phyloP scores from a whole-genome alignment of 2,113 vertebrate species.

The Aphyosemion australe region DNA sequence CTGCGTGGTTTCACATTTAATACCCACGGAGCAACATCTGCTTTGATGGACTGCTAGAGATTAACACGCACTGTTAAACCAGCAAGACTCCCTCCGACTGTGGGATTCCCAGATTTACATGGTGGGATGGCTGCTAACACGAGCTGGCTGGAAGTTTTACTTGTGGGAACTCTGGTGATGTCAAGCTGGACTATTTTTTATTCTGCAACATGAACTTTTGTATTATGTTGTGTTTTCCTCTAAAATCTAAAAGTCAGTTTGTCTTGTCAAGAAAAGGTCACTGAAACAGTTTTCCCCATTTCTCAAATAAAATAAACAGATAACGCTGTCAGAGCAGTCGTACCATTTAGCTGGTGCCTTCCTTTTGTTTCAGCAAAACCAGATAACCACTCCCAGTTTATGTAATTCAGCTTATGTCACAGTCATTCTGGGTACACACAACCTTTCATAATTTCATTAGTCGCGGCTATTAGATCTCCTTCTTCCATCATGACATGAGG shows the following conservation, averaged over 20 bases:
- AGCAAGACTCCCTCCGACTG: conserved; percentile 28
- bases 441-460: conserved; percentile 73
- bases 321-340: conserved; percentile 31
- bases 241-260: conserved; percentile 25
- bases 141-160: conserved; percentile 26
- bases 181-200: background rate
- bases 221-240: conserved; percentile 8
- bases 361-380: conserved; percentile 40
- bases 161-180: conserved; percentile 14
- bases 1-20: conserved; percentile 55
- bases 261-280: conserved; percentile 32
- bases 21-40: conserved; percentile 38
- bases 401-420: conserved; percentile 59
- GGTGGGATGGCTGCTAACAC: conserved; percentile 20
- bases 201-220: background rate
- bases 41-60: conserved; percentile 57
- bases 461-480: conserved; percentile 59
- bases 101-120: conserved; percentile 29
- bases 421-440: conserved; percentile 32
- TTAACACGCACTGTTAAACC: conserved; percentile 41
- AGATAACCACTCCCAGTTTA: conserved; percentile 49
- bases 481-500: conserved; percentile 54
- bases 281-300: conserved; percentile 16
- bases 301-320: conserved; percentile 23
- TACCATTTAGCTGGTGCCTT: conserved; percentile 39